These are phyloP conservation scores for Muscidifurax raptorellus DNA, from an alignment of 1,140 invertebrate species.

Conservation along the genomic window DNA sequence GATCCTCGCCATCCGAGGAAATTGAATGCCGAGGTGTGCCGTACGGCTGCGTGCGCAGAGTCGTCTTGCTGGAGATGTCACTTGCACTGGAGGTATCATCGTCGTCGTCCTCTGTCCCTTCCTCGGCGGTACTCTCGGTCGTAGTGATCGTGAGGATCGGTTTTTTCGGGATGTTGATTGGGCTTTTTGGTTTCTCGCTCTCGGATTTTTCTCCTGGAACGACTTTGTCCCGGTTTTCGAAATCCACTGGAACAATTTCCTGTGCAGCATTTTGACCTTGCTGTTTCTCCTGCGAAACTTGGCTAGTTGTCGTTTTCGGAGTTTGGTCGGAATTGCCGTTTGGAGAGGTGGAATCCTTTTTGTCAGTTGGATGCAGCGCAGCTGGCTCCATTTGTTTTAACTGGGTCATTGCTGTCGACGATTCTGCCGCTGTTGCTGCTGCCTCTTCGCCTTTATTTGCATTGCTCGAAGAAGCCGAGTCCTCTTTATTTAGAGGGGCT, in stretches of 20 bases:
- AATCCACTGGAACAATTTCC: not conserved
- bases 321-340: not conserved
- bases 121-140: constrained; percentile 11
- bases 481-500: not conserved
- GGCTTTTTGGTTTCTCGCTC: constrained; percentile 5
- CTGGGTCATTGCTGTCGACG: not conserved
- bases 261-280: constrained; percentile 12
- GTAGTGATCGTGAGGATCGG: not conserved
- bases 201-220: not conserved
- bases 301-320: not conserved
- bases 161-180: constrained; percentile 22
- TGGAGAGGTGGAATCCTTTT: not conserved
- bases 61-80: constrained; percentile 70
- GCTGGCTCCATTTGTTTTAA: constrained; percentile 4
- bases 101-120: constrained; percentile 58
- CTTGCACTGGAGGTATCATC: constrained; percentile 68
- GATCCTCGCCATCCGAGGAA: constrained; percentile 26
- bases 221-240: not conserved
- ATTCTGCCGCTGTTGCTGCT: not conserved
- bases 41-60: constrained; percentile 66
- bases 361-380: not conserved
- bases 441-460: constrained; percentile 11
- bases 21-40: constrained; percentile 64
- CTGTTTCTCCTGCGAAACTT: not conserved
- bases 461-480: not conserved